phyloP scores from a whole-genome alignment of 2,888 invertebrate species.

The Argyresthia goedartella region DNA sequence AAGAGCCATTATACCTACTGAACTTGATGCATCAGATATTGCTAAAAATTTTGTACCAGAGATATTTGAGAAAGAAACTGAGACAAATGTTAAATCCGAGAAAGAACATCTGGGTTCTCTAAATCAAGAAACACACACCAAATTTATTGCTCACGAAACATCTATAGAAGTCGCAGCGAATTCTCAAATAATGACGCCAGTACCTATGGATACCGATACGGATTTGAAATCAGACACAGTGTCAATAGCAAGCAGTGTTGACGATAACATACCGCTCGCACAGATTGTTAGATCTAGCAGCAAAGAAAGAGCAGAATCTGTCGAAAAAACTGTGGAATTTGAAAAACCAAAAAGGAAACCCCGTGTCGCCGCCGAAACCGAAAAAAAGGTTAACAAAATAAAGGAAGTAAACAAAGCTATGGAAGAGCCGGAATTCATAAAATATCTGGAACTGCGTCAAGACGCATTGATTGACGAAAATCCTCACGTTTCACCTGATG shows the following conservation, averaged over 20 bases:
- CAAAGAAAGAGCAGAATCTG: not conserved
- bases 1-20: too few species aligned
- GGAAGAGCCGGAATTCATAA: constrained; percentile 47
- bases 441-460: constrained; percentile 56
- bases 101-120: too few species aligned
- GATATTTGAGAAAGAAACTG: too few species aligned
- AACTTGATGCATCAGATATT: too few species aligned
- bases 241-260: not conserved
- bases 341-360: not conserved
- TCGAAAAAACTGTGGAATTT: constrained; percentile 12
- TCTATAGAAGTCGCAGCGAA: too few species aligned
- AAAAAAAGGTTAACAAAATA: not conserved
- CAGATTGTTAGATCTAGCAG: not conserved
- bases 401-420: constrained; percentile 15
- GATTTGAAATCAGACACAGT: not conserved
- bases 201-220: too few species aligned
- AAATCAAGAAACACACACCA: too few species aligned
- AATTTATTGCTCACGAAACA: too few species aligned
- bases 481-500: constrained; percentile 51
- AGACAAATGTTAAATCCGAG: too few species aligned
- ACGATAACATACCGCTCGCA: not conserved
- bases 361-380: constrained; percentile 10
- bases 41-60: too few species aligned
- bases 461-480: constrained; percentile 58
- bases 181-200: too few species aligned